Evolutionary conservation across 2,113 vertebrate species (phyloP).

Genomic region (Sitta europaea): DNA sequence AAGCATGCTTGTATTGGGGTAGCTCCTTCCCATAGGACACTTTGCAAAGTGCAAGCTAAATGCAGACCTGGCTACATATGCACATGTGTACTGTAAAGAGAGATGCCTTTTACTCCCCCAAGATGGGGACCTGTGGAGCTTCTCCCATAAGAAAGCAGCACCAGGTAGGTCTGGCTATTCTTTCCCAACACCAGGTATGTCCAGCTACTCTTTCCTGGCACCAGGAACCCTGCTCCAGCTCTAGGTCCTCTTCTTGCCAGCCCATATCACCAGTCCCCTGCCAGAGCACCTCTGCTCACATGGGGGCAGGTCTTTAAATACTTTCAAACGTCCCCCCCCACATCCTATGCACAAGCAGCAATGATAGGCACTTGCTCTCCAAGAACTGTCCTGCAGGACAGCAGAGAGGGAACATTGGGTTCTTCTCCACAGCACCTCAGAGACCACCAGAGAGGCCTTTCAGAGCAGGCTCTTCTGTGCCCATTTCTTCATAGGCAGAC

Average conservation of each 20-base stretch:
- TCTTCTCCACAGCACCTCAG: neutral
- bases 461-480: neutral
- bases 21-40: neutral
- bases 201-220: neutral
- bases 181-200: neutral
- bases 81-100: neutral
- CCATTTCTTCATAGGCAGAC: neutral
- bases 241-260: neutral
- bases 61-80: neutral
- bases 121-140: neutral
- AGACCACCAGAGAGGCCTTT: neutral
- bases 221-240: neutral
- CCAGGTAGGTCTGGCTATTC: neutral
- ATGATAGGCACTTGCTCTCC: neutral
- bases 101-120: neutral
- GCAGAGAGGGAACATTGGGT: fast-evolving
- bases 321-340: neutral
- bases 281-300: neutral
- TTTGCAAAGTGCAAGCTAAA: neutral
- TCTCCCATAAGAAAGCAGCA: neutral
- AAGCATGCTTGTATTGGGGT: neutral
- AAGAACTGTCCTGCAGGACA: neutral
- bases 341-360: neutral
- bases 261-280: neutral
- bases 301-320: neutral